Evolutionary conservation across 1,140 invertebrate genomes (phyloP).

Genomic region (Maconellicoccus hirsutus): DNA sequence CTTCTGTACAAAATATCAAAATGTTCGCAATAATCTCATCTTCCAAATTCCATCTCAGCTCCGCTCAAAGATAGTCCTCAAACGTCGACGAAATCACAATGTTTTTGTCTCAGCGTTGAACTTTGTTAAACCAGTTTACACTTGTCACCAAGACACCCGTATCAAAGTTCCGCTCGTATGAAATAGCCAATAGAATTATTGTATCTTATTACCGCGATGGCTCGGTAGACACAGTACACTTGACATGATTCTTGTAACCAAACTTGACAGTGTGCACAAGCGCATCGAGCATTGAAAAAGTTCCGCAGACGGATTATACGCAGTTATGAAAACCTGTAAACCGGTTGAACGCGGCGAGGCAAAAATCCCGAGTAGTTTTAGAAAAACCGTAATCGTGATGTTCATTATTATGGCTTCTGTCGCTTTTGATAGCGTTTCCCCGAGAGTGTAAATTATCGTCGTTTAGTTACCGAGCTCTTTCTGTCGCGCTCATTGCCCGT

Average conservation of each 20-base stretch:
- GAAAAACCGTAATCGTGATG: background rate
- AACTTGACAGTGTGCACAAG: background rate
- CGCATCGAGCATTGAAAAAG: background rate
- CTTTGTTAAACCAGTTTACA: background rate
- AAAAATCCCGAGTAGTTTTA: background rate
- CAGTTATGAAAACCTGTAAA: background rate
- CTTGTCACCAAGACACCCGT: background rate
- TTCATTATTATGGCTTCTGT: background rate
- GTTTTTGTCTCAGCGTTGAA: background rate
- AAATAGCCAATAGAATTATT: background rate
- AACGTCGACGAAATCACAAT: too few relatives aligned
- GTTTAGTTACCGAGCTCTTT: too few relatives aligned
- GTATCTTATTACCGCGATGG: background rate
- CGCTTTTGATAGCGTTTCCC: background rate
- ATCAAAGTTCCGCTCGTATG: background rate
- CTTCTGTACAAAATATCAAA: too few relatives aligned
- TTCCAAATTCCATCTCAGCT: too few relatives aligned
- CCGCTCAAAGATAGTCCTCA: too few relatives aligned
- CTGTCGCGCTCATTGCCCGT: too few relatives aligned
- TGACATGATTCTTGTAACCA: background rate
- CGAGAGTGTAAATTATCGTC: background rate
- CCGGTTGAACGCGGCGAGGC: background rate
- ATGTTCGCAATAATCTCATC: too few relatives aligned
- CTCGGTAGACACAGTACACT: background rate
- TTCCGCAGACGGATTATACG: background rate